Conservation (phyloP, 2,888 invertebrate species). For the Melieria omissa region DNA sequence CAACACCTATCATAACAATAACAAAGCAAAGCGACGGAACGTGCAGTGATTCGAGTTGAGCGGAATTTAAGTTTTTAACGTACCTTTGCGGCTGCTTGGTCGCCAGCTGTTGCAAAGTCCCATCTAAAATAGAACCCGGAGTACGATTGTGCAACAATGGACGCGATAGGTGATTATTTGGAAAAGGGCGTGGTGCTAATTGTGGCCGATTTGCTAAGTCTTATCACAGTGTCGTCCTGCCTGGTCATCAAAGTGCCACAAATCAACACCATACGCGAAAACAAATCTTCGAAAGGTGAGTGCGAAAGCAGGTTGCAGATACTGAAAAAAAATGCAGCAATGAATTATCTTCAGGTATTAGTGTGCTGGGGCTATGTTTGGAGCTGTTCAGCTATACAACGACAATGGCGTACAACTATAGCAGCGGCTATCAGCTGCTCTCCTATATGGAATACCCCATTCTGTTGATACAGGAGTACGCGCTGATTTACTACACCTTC, state of each 20-base stretch:
- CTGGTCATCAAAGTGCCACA: conserved; percentile 85
- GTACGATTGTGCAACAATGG: conserved; percentile 9
- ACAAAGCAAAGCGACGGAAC: no score
- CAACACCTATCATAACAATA: no score
- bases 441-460: conserved; percentile 89
- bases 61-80: no score
- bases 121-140: no score
- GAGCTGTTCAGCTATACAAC: conserved; percentile 79
- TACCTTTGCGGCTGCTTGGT: no score
- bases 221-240: conserved; percentile 82
- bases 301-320: conserved; percentile 47
- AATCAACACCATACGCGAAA: conserved; percentile 74
- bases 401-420: conserved; percentile 83
- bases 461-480: conserved; percentile 79
- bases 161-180: conserved; percentile 50
- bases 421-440: conserved; percentile 77
- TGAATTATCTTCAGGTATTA: conserved; percentile 56
- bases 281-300: conserved; percentile 77
- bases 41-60: no score
- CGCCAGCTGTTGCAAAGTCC: no score
- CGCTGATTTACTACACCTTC: conserved; percentile 78
- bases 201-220: conserved; percentile 72
- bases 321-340: not conserved
- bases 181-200: conserved; percentile 60
- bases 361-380: conserved; percentile 61